Percentiles rank a stretch among this genome's conserved stretches.
Evolutionary conservation across 2,888 invertebrate species (phyloP).

Genomic region (Caenorhabditis macrosperma): DNA sequence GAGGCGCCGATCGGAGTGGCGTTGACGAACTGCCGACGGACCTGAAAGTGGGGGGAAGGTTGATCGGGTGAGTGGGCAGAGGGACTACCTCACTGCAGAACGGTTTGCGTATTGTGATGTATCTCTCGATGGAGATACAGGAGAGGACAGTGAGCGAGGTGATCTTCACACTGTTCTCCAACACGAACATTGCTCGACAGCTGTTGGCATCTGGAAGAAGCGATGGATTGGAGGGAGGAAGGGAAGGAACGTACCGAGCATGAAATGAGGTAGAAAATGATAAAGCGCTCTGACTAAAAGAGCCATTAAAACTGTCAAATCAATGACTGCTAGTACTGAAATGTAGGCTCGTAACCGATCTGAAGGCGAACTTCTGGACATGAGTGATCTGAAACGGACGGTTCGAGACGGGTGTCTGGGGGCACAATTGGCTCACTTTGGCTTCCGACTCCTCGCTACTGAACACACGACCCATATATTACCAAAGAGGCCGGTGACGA

Average conservation of each 20-base stretch:
- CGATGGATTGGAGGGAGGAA: not conserved
- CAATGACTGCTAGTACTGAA: conserved; percentile 76
- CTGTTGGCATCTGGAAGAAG: conserved; percentile 64
- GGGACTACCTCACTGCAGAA: conserved; percentile 72
- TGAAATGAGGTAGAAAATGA: conserved; percentile 74
- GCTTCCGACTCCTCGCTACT: conserved; percentile 74
- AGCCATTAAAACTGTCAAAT: conserved; percentile 75
- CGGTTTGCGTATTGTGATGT: conserved; percentile 78
- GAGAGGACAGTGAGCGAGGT: conserved; percentile 76
- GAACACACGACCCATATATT: conserved; percentile 79
- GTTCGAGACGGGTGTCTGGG: too few relatives aligned
- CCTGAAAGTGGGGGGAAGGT: conserved; percentile 49
- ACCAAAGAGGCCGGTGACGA: conserved; percentile 74
- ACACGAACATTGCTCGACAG: conserved; percentile 74
- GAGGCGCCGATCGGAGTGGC: conserved; percentile 75
- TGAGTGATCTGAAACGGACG: conserved; percentile 55
- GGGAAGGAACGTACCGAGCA: conserved; percentile 62
- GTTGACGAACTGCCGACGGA: conserved; percentile 74
- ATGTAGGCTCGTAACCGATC: conserved; percentile 76
- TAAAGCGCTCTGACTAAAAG: conserved; percentile 73
- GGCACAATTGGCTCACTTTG: conserved; percentile 56
- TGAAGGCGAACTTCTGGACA: conserved; percentile 63
- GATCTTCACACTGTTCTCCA: conserved; percentile 76
- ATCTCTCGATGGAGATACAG: conserved; percentile 77
- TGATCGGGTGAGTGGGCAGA: not conserved